Percentiles rank a stretch among this genome's conserved stretches.
These are phyloP conservation scores for Lagodon rhomboides DNA, from an alignment of 2,797 vertebrate genomes.

Conservation along the genomic window DNA sequence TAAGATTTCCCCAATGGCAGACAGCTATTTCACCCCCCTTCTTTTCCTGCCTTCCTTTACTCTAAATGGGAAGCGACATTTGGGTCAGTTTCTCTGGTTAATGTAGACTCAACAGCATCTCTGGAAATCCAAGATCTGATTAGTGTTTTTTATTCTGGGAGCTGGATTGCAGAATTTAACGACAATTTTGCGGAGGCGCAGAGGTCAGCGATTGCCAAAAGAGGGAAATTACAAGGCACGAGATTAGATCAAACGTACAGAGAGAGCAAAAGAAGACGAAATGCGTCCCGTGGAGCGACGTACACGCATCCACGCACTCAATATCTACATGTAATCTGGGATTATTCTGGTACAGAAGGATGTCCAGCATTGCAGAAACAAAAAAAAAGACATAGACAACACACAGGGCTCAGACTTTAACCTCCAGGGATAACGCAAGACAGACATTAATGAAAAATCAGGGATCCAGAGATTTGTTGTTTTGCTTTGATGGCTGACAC, in stretches of 20 bases:
- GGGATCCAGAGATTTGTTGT: slow-evolving; percentile 72
- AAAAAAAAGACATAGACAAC: slow-evolving; percentile 53
- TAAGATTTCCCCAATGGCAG: slow-evolving; percentile 35
- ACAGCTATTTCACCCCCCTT: slow-evolving; percentile 21
- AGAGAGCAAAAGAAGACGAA: slow-evolving; percentile 52
- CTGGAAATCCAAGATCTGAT: slow-evolving; percentile 70
- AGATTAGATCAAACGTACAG: slow-evolving; percentile 66
- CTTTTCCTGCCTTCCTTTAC: slow-evolving; percentile 12
- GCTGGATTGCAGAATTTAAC: slow-evolving; percentile 62
- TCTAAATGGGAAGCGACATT: slow-evolving; percentile 61
- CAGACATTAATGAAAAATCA: slow-evolving; percentile 71
- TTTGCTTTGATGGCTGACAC: slow-evolving; percentile 60
- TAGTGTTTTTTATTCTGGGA: slow-evolving; percentile 46
- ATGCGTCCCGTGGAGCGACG: slow-evolving; percentile 8
- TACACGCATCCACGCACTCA: slow-evolving; percentile 5
- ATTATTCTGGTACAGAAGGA: slow-evolving; percentile 70
- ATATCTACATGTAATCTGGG: slow-evolving; percentile 77
- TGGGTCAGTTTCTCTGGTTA: slow-evolving; percentile 56
- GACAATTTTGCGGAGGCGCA: slow-evolving; percentile 55
- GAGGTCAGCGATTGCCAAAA: slow-evolving; percentile 62
- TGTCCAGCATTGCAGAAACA: slow-evolving; percentile 42
- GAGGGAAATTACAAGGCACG: slow-evolving; percentile 52
- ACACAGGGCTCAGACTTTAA: slow-evolving; percentile 62
- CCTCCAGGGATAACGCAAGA: slow-evolving; percentile 70
- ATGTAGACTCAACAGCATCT: slow-evolving; percentile 51